Conservation (phyloP, 2,797 vertebrate genomes). For the Melopsittacus undulatus region DNA sequence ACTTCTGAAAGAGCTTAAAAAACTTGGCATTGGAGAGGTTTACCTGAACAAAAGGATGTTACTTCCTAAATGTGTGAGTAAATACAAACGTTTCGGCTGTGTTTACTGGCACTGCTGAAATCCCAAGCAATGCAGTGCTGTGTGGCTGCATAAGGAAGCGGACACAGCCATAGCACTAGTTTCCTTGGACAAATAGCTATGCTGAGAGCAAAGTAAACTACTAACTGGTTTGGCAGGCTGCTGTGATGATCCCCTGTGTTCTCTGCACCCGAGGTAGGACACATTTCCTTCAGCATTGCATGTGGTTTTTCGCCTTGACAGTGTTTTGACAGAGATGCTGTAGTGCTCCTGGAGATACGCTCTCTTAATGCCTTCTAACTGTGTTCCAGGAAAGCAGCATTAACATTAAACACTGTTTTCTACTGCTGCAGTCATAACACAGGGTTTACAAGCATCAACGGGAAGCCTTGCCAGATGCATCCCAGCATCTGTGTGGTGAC, state of each 20-base stretch:
- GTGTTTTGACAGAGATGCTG: constrained; percentile 39
- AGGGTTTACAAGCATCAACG: not conserved
- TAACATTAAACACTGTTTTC: constrained; percentile 37
- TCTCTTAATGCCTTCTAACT: constrained; percentile 24
- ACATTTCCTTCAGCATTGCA: not conserved
- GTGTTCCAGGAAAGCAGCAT: constrained; percentile 2
- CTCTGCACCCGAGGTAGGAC: not conserved
- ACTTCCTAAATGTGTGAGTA: not conserved
- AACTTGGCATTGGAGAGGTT: not conserved
- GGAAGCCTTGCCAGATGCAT: constrained; percentile 38
- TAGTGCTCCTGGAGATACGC: not conserved
- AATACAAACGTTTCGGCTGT: not conserved
- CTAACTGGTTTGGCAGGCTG: not conserved
- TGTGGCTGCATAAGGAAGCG: not conserved
- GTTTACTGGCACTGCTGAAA: constrained; percentile 15
- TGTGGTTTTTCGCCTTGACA: not conserved
- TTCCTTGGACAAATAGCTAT: not conserved
- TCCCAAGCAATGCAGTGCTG: not conserved
- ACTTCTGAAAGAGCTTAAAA: not conserved
- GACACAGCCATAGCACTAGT: not conserved
- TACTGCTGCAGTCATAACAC: constrained; percentile 35
- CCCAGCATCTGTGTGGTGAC: constrained; percentile 37
- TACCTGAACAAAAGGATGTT: not conserved
- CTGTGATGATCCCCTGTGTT: not conserved
- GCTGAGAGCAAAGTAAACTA: not conserved